phyloP scores from a whole-genome alignment of 2,113 vertebrate species.

The Xyrauchen texanus region DNA sequence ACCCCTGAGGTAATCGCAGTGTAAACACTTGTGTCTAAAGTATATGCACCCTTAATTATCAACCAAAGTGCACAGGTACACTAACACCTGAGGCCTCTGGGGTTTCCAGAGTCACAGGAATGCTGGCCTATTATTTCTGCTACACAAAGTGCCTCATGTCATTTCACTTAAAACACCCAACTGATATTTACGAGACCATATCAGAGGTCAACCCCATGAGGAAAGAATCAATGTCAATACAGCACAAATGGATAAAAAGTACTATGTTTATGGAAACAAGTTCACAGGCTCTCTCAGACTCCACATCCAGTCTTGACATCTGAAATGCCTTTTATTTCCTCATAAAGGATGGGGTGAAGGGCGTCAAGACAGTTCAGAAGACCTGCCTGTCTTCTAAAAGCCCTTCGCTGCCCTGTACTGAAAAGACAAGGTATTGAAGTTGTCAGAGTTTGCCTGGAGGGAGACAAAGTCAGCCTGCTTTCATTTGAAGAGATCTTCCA shows the following conservation, averaged over 20 bases:
- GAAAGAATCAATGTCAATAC: constrained; percentile 14
- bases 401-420: constrained; percentile 16
- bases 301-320: constrained; percentile 32
- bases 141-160: too few relatives aligned
- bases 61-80: constrained; percentile 17
- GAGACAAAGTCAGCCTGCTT: constrained; percentile 41
- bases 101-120: constrained; percentile 2
- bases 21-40: constrained; percentile 34
- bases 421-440: constrained; percentile 37
- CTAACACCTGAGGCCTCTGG: constrained; percentile 16
- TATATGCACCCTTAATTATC: constrained; percentile 30
- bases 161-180: neutral
- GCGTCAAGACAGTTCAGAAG: constrained; percentile 2
- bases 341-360: constrained; percentile 22
- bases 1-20: constrained; percentile 31
- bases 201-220: neutral
- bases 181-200: constrained; percentile 3
- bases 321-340: constrained; percentile 37
- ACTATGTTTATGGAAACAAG: constrained; percentile 6
- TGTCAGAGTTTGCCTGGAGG: constrained; percentile 38
- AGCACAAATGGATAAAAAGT: neutral
- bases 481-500: constrained; percentile 28
- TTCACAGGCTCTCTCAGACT: constrained; percentile 25
- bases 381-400: constrained; percentile 5
- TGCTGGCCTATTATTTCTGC: constrained; percentile 17